These are phyloP conservation scores for Albula goreensis DNA, from an alignment of 2,113 vertebrate genomes.

Conservation along the genomic window DNA sequence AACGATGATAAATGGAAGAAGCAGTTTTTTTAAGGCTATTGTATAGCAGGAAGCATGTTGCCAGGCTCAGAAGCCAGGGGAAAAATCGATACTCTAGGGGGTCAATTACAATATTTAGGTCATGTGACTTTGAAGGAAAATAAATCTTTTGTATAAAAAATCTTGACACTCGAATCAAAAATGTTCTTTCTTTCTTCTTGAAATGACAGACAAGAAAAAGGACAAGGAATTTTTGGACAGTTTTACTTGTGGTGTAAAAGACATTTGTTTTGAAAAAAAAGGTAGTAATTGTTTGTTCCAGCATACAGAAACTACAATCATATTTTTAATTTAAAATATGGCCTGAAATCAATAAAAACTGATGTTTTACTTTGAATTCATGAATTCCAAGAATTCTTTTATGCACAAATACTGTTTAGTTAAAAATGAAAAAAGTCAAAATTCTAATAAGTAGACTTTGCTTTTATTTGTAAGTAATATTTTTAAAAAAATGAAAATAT, in stretches of 20 bases:
- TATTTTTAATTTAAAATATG: neutral
- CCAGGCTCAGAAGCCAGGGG: conserved; percentile 59
- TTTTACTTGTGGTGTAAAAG: conserved; percentile 12
- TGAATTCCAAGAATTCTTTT: no score
- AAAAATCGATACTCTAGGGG: conserved; percentile 72
- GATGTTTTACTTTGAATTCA: no score
- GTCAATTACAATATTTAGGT: conserved; percentile 79
- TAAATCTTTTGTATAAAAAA: conserved; percentile 61
- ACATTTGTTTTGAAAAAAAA: neutral
- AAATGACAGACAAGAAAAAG: conserved; percentile 22
- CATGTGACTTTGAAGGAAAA: conserved; percentile 74
- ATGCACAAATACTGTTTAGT: no score
- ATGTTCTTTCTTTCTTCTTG: conserved; percentile 32
- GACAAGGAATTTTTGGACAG: neutral
- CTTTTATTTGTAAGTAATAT: no score
- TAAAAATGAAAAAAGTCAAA: no score
- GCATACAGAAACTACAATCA: neutral
- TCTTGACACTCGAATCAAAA: conserved; percentile 38
- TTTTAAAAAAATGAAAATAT: no score
- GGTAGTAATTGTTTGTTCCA: neutral
- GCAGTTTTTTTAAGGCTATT: conserved; percentile 63
- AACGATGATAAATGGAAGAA: conserved; percentile 68
- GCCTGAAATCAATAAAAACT: no score
- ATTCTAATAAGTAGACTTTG: no score
- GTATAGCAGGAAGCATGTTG: conserved; percentile 71